These are phyloP conservation scores for Spisula subtruncata DNA, from an alignment of 2,888 invertebrate genomes.

Conservation along the genomic window DNA sequence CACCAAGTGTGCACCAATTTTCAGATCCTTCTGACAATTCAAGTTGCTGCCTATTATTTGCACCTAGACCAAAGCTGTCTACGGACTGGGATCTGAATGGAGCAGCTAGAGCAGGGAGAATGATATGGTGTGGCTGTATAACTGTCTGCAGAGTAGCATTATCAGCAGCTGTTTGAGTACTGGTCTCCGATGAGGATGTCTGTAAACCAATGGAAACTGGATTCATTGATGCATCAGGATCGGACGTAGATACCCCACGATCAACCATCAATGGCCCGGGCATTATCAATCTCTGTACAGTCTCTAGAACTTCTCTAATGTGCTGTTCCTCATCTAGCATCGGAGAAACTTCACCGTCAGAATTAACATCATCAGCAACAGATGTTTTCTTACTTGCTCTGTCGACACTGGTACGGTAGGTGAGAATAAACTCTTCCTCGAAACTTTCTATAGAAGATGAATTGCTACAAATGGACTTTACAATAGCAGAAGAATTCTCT, in stretches of 20 bases:
- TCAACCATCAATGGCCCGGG: conserved; percentile 62
- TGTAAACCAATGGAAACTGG: conserved; percentile 68
- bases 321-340: conserved; percentile 51
- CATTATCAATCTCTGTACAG: conserved; percentile 67
- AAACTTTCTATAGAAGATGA: conserved; percentile 59
- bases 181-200: conserved; percentile 50
- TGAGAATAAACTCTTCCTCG: conserved; percentile 66
- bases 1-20: conserved; percentile 77
- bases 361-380: conserved; percentile 33
- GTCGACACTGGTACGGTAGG: conserved; percentile 42
- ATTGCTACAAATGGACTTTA: conserved; percentile 57
- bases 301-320: conserved; percentile 62
- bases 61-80: conserved; percentile 63
- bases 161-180: conserved; percentile 59
- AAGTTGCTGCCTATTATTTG: conserved; percentile 44
- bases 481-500: conserved; percentile 58
- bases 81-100: conserved; percentile 72
- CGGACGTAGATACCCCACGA: conserved; percentile 61
- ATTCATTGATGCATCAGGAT: conserved; percentile 40
- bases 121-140: conserved; percentile 50
- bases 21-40: conserved; percentile 72
- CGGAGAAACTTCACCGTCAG: conserved; percentile 55
- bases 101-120: conserved; percentile 71
- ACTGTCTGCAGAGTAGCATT: neutral
- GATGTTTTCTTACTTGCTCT: conserved; percentile 18